Evolutionary conservation across 2,888 invertebrate species (phyloP), one percentile per base, ranked within the genome.

Genomic region (Tineola bisselliella): DNA sequence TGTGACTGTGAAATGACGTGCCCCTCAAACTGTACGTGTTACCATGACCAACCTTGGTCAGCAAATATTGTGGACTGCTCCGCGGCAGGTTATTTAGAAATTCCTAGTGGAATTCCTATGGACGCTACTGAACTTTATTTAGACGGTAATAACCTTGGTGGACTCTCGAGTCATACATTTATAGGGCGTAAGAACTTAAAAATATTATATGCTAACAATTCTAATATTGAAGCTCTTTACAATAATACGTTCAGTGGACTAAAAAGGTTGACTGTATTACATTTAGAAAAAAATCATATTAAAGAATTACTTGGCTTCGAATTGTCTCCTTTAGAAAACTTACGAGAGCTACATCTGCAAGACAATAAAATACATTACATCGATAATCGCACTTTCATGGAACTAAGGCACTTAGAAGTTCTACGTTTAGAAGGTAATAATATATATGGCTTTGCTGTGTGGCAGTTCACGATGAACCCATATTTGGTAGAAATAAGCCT

Each of bases 1-100:
- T 98, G 98, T 87, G 98, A 98, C 84, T 98, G 98, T 88, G 95
- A 97, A 88, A 97, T 97, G 94, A 96, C 94, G 66, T 98, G 98
- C 77, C 98, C 98, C 58, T 90, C 90, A 56, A 95, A 96, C 78
- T 98, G 98, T 88, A 94, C 94, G 63, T 98, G 98, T 76, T 97
- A 96, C 87, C 96, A 96, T 76, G 97, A 98, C 84, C 94, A 95
- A 73, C 92, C 94, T 61, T 97, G 97, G 96, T 92, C 94, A 17
- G 94, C 95, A 1, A 97, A 97, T 76, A 94, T 97, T 66, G 96
- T 97, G 66, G 95, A 96, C 80, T 97, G 97, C 82, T 94, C 94
- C 15, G 91, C 89, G 62, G 91, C 92, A 33, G 92, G 92, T 63
- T 95, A 95, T 83, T 90, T 91, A 18, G 92, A 91, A 76, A 92